Base-by-base conservation (phyloP, 2,797 vertebrate species). In the Chaunax sp. region DNA sequence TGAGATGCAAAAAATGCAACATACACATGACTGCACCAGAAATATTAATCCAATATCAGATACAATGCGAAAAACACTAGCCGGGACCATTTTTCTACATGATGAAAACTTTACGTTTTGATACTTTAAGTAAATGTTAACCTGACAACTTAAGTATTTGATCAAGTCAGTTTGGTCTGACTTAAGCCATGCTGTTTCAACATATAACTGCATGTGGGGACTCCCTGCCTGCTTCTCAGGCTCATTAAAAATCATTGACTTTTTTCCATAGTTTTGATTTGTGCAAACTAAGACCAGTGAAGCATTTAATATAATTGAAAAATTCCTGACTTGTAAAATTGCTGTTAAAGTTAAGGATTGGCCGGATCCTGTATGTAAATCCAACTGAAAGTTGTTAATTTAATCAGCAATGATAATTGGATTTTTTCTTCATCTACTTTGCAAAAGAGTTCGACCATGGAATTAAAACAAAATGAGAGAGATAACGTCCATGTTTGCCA, bases 351-450 rank as follows among this genome's bases (percentile, higher is more conserved):
- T 23, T 45, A 15, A 26, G 28, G 10, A 69, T 41, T 16, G 22
- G 18, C 56, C 25, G 59, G 16, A 26, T 68, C 30, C 18, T 40
- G 22, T 49, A 33, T 37, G 49, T 40, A 25, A 69, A 25, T 50
- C 59, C 9, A 41, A 68, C 71, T 57, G 41, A 54, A 67, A 69
- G 82, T 26, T 67, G 61, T 23, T 47, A 60, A 83, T 76, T 61
- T 16, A 78, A 78, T 81, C 69, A 80, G 69, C 44, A 22, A 6
- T 65, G 20, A 43, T 84, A 75, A 85, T 57, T 67, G 28, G 53
- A 85, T 75, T 81, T 75, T 81, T 75, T 23, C 46, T 66, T 68
- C 20, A 55, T 79, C 64, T 60, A 66, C 62, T 22, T 40, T 35
- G 22, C 10, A 66, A 75, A 75, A 57, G 62, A 53, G 19, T 71